These are phyloP conservation scores for Miniopterus natalensis DNA, from an alignment of 2,113 vertebrate genomes.

Conservation along the genomic window DNA sequence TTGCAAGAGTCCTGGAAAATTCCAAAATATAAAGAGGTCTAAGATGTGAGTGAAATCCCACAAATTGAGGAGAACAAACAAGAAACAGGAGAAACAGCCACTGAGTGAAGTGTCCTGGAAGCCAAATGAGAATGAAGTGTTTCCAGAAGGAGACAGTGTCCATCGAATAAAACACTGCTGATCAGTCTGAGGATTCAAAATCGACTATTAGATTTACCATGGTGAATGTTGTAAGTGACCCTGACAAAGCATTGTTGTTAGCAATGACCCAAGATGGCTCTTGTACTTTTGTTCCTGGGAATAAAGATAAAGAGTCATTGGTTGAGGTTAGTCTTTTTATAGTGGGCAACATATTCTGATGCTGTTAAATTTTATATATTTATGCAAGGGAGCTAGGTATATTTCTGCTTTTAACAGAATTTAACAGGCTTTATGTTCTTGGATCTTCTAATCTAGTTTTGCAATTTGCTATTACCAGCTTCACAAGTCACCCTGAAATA, in stretches of 20 bases:
- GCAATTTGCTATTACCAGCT: slow-evolving; percentile 5
- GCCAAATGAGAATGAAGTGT: neutral
- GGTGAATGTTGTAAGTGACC: neutral
- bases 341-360: neutral
- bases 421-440: neutral
- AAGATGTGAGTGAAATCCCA: neutral
- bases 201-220: neutral
- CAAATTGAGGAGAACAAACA: neutral
- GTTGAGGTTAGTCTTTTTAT: neutral
- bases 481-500: slow-evolving; percentile 22
- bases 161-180: neutral
- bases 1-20: neutral
- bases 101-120: neutral
- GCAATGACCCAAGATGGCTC: neutral
- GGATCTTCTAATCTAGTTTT: neutral
- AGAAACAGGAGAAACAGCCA: neutral
- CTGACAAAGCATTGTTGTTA: neutral
- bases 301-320: neutral
- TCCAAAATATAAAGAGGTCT: neutral
- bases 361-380: neutral
- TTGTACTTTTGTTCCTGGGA: neutral
- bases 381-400: neutral
- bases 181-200: neutral
- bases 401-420: slow-evolving; percentile 42
- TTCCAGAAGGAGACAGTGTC: neutral